Evolutionary conservation across 2,888 invertebrate genomes (phyloP).

Genomic region (Sipha maydis): DNA sequence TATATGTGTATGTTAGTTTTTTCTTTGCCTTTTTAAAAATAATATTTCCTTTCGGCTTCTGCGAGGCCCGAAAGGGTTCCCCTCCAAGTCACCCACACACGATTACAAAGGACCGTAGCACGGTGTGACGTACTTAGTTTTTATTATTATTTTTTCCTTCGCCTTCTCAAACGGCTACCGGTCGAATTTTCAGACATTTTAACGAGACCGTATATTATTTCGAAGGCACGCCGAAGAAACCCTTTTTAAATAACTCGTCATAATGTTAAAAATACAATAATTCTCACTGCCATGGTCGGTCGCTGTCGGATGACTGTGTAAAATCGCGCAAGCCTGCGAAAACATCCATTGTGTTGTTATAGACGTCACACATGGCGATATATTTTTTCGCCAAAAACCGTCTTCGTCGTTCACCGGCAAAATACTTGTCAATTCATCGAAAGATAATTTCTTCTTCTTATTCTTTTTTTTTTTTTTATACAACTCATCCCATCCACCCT

Average conservation of each 20-base stretch:
- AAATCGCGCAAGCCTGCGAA: slow-evolving; percentile 26
- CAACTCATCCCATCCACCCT: slow-evolving; percentile 42
- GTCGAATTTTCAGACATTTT: slow-evolving; percentile 23
- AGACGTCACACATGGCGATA: slow-evolving; percentile 2
- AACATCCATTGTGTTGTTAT: slow-evolving; percentile 27
- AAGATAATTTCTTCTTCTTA: slow-evolving; percentile 41
- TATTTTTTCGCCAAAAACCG: slow-evolving; percentile 49
- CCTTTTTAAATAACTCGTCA: slow-evolving; percentile 50
- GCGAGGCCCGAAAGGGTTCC: slow-evolving; percentile 52
- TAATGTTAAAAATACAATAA: slow-evolving; percentile 12
- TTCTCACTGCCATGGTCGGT: not conserved
- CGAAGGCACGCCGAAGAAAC: slow-evolving; percentile 35
- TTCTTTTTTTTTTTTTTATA: slow-evolving; percentile 36
- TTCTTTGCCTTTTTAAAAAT: slow-evolving; percentile 58
- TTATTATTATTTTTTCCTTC: slow-evolving; percentile 43
- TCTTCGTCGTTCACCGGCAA: not conserved
- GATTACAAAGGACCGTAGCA: slow-evolving; percentile 35
- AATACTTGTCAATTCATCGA: slow-evolving; percentile 57
- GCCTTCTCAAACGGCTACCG: slow-evolving; percentile 31
- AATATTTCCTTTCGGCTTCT: slow-evolving; percentile 57
- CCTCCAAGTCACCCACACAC: slow-evolving; percentile 38
- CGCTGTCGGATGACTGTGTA: slow-evolving; percentile 43
- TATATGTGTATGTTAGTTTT: not conserved
- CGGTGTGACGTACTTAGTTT: slow-evolving; percentile 12
- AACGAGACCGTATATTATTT: slow-evolving; percentile 46